phyloP scores from a whole-genome alignment of 1,140 invertebrate species.

The Aphelenchoides besseyi region DNA sequence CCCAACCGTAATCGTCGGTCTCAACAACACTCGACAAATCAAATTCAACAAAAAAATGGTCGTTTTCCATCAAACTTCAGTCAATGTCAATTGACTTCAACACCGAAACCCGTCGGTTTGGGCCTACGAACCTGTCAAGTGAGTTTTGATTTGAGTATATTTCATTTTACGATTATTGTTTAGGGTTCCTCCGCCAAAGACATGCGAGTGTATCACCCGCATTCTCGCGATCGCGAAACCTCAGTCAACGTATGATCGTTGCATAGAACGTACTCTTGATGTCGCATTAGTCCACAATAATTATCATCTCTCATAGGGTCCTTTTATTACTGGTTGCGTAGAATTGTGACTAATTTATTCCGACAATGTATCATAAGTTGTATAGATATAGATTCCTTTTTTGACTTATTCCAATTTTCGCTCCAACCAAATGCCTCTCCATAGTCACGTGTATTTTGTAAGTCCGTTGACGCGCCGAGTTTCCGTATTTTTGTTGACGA shows the following conservation, averaged over 20 bases:
- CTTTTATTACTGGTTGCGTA: background rate
- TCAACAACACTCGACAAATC: too few relatives aligned
- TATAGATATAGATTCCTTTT: background rate
- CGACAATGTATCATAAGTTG: background rate
- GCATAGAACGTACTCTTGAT: background rate
- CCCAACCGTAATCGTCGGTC: background rate
- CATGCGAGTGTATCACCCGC: too few relatives aligned
- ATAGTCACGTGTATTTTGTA: background rate
- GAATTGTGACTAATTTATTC: background rate
- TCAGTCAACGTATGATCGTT: background rate
- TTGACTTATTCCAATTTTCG: background rate
- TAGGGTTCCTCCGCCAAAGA: background rate
- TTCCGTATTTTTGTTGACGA: too few relatives aligned
- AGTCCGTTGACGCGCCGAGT: too few relatives aligned
- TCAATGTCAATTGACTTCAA: background rate
- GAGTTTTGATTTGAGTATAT: background rate
- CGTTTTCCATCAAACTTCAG: background rate
- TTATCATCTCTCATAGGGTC: background rate
- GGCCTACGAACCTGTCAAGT: background rate
- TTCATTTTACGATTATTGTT: background rate
- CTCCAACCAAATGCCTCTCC: too few relatives aligned
- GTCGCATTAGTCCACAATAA: background rate
- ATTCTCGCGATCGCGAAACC: background rate
- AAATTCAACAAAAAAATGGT: background rate
- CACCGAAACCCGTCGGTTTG: background rate